Conservation (phyloP, 2,888 invertebrate genomes). For the Blera fallax region DNA sequence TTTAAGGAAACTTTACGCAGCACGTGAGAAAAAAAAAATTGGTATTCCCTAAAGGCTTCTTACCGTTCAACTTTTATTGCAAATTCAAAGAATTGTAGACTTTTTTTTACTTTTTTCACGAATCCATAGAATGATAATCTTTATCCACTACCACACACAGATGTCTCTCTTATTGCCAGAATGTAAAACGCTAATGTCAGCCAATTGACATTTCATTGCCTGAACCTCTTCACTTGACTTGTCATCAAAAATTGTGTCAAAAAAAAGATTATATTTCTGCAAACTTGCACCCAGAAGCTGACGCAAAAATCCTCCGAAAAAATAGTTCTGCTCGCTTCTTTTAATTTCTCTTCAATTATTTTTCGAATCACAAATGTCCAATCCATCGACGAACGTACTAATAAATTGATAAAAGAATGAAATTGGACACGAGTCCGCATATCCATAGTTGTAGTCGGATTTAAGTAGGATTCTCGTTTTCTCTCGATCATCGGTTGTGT, state of each 20-base stretch:
- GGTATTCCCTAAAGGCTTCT: too few relatives aligned
- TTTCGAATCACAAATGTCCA: slow-evolving; percentile 47
- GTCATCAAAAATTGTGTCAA: slow-evolving; percentile 65
- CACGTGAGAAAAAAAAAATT: too few relatives aligned
- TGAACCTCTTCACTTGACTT: slow-evolving; percentile 54
- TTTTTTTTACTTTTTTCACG: too few relatives aligned
- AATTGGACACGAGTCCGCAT: slow-evolving; percentile 64
- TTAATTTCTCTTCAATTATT: slow-evolving; percentile 18
- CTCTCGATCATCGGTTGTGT: slow-evolving; percentile 38
- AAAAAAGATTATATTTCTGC: slow-evolving; percentile 44
- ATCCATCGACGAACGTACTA: not conserved
- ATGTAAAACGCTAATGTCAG: not conserved
- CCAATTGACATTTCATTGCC: slow-evolving; percentile 14
- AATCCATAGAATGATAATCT: not conserved
- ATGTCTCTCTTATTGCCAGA: not conserved
- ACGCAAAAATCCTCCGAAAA: slow-evolving; percentile 27
- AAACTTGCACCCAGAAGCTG: slow-evolving; percentile 14
- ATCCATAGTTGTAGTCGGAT: slow-evolving; percentile 60
- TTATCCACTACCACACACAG: not conserved
- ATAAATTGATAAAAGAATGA: slow-evolving; percentile 57
- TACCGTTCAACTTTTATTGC: too few relatives aligned
- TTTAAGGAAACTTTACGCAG: too few relatives aligned
- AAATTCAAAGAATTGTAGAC: not conserved
- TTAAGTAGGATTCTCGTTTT: slow-evolving; percentile 61
- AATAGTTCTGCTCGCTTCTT: slow-evolving; percentile 20